phyloP scores from a whole-genome alignment of 2,113 vertebrate genomes.

The Salminus brasiliensis region DNA sequence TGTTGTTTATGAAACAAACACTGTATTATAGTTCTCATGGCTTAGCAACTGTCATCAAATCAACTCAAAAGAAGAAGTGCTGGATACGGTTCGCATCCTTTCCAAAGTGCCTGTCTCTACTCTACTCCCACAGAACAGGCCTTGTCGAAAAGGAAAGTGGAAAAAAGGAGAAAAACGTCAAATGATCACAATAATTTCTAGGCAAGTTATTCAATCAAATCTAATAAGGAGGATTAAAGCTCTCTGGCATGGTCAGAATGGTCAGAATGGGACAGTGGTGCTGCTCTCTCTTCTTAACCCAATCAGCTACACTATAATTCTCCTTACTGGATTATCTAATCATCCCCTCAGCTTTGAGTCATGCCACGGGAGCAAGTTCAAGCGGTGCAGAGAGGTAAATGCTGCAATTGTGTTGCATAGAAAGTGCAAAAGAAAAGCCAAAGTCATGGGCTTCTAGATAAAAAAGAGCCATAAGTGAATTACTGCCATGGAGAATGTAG shows the following conservation, averaged over 20 bases:
- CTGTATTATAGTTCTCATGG: neutral
- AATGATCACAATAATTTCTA: constrained; percentile 39
- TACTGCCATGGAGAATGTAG: constrained; percentile 36
- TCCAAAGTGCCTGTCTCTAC: neutral
- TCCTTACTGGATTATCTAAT: constrained; percentile 47
- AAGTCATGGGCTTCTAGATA: constrained; percentile 33
- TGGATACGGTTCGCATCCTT: neutral
- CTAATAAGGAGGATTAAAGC: constrained; percentile 42
- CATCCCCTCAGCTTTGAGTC: constrained; percentile 27
- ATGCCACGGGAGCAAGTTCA: constrained; percentile 29
- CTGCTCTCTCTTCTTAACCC: constrained; percentile 34
- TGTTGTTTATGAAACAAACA: neutral
- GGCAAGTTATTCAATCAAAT: constrained; percentile 39
- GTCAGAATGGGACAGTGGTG: constrained; percentile 23
- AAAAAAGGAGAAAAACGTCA: constrained; percentile 19
- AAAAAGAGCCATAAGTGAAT: constrained; percentile 20
- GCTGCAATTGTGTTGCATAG: constrained; percentile 33
- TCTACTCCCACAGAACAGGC: neutral
- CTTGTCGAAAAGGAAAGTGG: neutral
- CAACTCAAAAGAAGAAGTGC: neutral
- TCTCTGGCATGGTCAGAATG: constrained; percentile 30
- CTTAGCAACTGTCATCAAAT: constrained; percentile 3
- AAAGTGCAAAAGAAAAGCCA: constrained; percentile 31
- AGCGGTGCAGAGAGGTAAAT: constrained; percentile 37
- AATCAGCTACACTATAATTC: constrained; percentile 49